phyloP scores from a whole-genome alignment of 2,797 vertebrate species.

The Malurus leucopterus region DNA sequence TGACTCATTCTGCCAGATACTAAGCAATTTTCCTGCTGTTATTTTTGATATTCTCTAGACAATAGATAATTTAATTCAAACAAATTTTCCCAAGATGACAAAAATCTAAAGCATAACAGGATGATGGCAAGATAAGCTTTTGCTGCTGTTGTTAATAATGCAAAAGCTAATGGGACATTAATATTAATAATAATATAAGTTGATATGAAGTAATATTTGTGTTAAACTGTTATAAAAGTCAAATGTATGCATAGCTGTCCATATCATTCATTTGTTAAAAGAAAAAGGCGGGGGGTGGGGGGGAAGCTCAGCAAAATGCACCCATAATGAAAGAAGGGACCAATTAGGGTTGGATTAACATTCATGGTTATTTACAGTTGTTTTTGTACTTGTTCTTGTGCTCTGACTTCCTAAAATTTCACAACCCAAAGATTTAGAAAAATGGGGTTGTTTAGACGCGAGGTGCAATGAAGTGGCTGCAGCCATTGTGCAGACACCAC shows the following conservation, averaged over 20 bases:
- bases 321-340: conserved; percentile 91
- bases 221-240: conserved; percentile 64
- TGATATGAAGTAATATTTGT: conserved; percentile 46
- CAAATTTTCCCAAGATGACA: conserved; percentile 43
- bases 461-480: conserved; percentile 97
- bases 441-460: conserved; percentile 95
- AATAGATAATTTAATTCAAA: conserved; percentile 64
- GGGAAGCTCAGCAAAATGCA: conserved; percentile 82
- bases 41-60: conserved; percentile 46
- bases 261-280: conserved; percentile 71
- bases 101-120: conserved; percentile 44
- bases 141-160: conserved; percentile 26
- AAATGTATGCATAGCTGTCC: conserved; percentile 65
- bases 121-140: conserved; percentile 39
- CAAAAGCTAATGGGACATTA: conserved; percentile 55
- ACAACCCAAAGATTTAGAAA: conserved; percentile 86
- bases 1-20: conserved; percentile 6
- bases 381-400: conserved; percentile 98
- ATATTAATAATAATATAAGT: conserved; percentile 51
- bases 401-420: conserved; percentile 93
- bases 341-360: conserved; percentile 99
- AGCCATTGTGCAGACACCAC: conserved; percentile 98
- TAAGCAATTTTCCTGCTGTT: conserved; percentile 45
- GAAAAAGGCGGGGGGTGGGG: background rate
- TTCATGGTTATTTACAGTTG: conserved; percentile 99